Percentiles rank a stretch among this genome's conserved stretches.
Conservation (phyloP, 2,113 vertebrate species). For the Dicrurus megarhynchus region DNA sequence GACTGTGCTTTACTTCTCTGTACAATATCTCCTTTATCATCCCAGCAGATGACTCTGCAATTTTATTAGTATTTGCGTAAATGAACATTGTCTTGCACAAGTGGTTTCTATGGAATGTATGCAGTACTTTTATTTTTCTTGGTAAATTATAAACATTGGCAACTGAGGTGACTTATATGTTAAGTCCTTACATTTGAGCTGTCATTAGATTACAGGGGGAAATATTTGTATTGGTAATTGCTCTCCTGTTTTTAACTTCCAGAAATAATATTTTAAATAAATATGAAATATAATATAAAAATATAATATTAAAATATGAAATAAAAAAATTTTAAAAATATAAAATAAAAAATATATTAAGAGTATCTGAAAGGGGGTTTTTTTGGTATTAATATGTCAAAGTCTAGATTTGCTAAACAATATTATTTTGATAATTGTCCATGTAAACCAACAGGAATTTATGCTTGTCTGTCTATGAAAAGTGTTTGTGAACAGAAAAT, state of each 20-base stretch:
- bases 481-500: not conserved
- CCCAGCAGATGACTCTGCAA: not conserved
- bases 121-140: not conserved
- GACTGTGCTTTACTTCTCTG: not conserved
- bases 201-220: not conserved
- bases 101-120: not conserved
- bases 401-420: not conserved
- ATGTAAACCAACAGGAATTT: not conserved
- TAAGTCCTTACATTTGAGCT: not conserved
- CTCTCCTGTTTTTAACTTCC: not conserved
- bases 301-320: no score
- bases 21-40: not conserved
- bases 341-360: no score
- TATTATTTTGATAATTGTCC: not conserved
- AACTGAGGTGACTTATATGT: not conserved
- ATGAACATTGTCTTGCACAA: not conserved
- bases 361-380: not conserved
- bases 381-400: not conserved
- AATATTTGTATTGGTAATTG: not conserved
- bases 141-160: not conserved
- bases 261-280: not conserved
- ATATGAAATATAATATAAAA: no score
- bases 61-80: not conserved
- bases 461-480: not conserved
- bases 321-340: no score